Percentiles rank a stretch among this genome's conserved stretches.
phyloP scores from a whole-genome alignment of 2,113 vertebrate genomes.

The Heliornis fulica region DNA sequence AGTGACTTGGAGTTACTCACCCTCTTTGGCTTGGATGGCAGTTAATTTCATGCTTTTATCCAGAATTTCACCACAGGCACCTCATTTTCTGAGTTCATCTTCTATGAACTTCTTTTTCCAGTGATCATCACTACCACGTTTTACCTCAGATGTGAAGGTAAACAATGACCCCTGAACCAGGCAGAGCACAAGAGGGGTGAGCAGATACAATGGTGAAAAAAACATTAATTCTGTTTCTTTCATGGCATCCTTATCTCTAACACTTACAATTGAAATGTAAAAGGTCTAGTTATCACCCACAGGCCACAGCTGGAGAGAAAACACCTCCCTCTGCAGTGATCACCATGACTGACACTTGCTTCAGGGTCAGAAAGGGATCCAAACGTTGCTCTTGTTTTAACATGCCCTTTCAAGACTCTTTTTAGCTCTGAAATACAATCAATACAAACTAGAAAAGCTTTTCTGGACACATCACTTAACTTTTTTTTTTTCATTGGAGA shows the following conservation, averaged over 20 bases:
- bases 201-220: background rate
- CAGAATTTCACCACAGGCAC: constrained; percentile 52
- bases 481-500: background rate
- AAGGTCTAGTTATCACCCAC: constrained; percentile 5
- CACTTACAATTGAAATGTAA: background rate
- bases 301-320: constrained; percentile 7
- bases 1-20: constrained; percentile 30
- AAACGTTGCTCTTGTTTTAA: background rate
- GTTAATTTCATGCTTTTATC: constrained; percentile 73
- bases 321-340: background rate
- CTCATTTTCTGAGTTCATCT: constrained; percentile 23
- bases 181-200: background rate
- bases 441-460: background rate
- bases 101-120: constrained; percentile 6
- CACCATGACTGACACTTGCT: background rate
- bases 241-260: background rate
- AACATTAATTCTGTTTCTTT: constrained; percentile 15
- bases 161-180: constrained; percentile 16
- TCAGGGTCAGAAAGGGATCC: background rate
- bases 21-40: constrained; percentile 43
- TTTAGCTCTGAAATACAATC: background rate
- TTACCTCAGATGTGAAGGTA: constrained; percentile 36
- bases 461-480: background rate
- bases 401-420: background rate
- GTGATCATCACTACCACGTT: constrained; percentile 14